A percentile compares a stretch with the other conserved stretches of the same genome.
phyloP scores from a whole-genome alignment of 1,140 invertebrate genomes.

The Panagrolaimus sp. region DNA sequence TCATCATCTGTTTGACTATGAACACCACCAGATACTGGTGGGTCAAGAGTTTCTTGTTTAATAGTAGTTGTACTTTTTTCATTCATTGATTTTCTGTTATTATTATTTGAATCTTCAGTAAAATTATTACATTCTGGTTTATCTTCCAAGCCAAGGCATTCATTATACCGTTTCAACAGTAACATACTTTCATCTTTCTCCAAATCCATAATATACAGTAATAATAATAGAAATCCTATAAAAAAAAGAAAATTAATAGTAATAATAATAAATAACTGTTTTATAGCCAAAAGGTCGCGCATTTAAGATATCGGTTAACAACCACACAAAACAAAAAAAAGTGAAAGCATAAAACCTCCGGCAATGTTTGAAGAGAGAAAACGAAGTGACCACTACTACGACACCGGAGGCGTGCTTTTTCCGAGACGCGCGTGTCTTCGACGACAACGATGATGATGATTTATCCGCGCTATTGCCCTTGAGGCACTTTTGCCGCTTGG shows the following conservation, averaged over 20 bases:
- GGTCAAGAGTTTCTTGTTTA: neutral
- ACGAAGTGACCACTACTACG: conserved; percentile 8
- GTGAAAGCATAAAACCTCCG: conserved; percentile 9
- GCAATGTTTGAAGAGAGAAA: neutral
- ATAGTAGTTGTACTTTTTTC: neutral
- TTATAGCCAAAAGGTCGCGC: too few species aligned
- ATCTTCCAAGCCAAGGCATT: conserved; percentile 12
- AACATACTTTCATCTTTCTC: conserved; percentile 8
- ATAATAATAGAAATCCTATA: conserved; percentile 2
- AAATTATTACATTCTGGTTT: neutral
- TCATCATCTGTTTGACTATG: conserved; percentile 13
- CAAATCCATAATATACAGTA: neutral
- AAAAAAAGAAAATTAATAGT: too few species aligned
- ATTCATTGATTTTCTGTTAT: too few species aligned
- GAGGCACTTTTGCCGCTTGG: conserved; percentile 2
- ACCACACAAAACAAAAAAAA: conserved; percentile 6
- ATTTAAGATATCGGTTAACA: neutral
- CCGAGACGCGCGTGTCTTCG: conserved; percentile 10
- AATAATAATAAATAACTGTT: too few species aligned
- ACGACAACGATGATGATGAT: neutral
- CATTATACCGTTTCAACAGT: conserved; percentile 10
- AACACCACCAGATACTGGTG: neutral
- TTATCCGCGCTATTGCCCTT: conserved; percentile 12
- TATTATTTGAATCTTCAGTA: neutral
- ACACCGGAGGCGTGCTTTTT: neutral